Percentiles rank a stretch among this genome's conserved stretches.
Evolutionary conservation across 1,140 invertebrate species (phyloP).

Genomic region (Eumaeus atala): DNA sequence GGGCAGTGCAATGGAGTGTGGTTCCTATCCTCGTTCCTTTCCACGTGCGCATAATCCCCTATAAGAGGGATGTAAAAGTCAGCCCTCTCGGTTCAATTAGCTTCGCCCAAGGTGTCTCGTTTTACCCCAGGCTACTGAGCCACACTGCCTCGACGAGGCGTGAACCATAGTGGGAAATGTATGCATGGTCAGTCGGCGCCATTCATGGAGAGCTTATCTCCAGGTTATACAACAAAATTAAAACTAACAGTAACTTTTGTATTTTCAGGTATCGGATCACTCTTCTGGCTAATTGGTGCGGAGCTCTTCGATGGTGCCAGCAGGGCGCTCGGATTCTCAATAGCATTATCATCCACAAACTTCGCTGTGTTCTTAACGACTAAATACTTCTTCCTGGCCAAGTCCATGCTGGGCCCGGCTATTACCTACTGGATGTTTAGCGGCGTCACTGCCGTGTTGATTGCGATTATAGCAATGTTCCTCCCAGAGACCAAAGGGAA

Average conservation of each 20-base stretch:
- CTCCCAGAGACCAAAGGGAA: slow-evolving; percentile 28
- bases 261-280: slow-evolving; percentile 46
- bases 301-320: slow-evolving; percentile 49
- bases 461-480: slow-evolving; percentile 16
- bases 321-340: slow-evolving; percentile 34
- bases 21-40: too few species aligned
- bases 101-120: too few species aligned
- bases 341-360: slow-evolving; percentile 66
- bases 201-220: too few species aligned
- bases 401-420: slow-evolving; percentile 19
- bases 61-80: too few species aligned
- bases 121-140: too few species aligned
- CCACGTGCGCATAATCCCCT: too few species aligned
- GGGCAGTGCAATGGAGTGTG: too few species aligned
- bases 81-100: too few species aligned
- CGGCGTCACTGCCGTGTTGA: slow-evolving; percentile 16
- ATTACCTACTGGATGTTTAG: slow-evolving; percentile 28
- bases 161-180: too few species aligned
- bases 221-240: background rate
- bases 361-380: slow-evolving; percentile 75
- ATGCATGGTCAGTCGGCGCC: too few species aligned
- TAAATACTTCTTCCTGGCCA: slow-evolving; percentile 28
- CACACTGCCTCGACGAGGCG: too few species aligned
- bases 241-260: background rate
- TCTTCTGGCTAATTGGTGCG: slow-evolving; percentile 39